These are phyloP conservation scores for Drosophila athabasca DNA, from an alignment of 1,140 invertebrate species.

Conservation along the genomic window DNA sequence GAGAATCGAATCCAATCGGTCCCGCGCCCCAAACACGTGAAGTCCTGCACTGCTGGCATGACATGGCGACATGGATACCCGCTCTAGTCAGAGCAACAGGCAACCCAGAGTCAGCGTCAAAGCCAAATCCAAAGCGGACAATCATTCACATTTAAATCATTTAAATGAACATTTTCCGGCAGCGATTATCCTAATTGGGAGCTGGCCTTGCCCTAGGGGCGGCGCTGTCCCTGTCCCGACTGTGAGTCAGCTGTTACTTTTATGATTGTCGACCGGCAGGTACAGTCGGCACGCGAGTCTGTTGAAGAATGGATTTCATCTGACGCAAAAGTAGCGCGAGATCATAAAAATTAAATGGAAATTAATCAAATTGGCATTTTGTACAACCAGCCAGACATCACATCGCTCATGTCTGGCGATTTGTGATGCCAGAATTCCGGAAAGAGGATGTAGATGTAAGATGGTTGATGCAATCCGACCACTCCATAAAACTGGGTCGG, in stretches of 20 bases:
- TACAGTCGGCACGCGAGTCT: constrained; percentile 62
- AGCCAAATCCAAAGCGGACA: constrained; percentile 20
- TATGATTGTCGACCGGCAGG: too few species aligned
- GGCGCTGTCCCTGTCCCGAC: not conserved
- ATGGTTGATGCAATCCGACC: too few species aligned
- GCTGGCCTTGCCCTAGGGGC: constrained; percentile 28
- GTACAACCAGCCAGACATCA: constrained; percentile 75
- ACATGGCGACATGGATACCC: too few species aligned
- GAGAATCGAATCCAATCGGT: too few species aligned
- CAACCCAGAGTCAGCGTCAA: too few species aligned
- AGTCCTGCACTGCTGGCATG: too few species aligned
- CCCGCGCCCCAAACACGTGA: too few species aligned
- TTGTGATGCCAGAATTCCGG: constrained; percentile 55
- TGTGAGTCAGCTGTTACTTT: constrained; percentile 23
- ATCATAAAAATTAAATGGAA: constrained; percentile 55
- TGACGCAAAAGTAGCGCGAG: constrained; percentile 29
- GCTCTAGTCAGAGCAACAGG: too few species aligned
- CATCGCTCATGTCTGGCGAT: constrained; percentile 60
- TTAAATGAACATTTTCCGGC: constrained; percentile 83
- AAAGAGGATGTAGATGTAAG: not conserved
- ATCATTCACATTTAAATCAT: constrained; percentile 66
- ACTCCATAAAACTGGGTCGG: too few species aligned
- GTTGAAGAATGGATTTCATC: constrained; percentile 65
- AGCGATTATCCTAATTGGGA: constrained; percentile 81
- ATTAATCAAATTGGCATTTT: constrained; percentile 82